A percentile compares a stretch with the other conserved stretches of the same genome.
Conservation (phyloP, 1,140 invertebrate genomes). For the Antheraea pernyi region DNA sequence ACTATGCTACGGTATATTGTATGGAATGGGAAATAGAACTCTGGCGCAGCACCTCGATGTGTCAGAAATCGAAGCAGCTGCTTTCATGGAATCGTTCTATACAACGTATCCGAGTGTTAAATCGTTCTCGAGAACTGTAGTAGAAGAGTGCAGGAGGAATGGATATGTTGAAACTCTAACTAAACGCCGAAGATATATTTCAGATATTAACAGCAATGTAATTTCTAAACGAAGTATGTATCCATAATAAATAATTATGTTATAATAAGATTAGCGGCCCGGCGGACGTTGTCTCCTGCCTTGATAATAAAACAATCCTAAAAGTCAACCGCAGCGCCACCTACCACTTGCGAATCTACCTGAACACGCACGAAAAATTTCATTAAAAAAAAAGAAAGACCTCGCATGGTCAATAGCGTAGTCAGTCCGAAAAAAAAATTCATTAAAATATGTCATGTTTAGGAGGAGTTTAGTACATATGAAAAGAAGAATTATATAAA, state of each 20-base stretch:
- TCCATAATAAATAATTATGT: neutral
- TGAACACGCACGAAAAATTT: no score
- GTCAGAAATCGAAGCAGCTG: conserved; percentile 88
- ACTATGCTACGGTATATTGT: conserved; percentile 98
- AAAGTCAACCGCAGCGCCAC: no score
- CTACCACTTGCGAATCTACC: no score
- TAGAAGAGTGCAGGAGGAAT: conserved; percentile 84
- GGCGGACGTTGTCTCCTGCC: no score
- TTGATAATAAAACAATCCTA: no score
- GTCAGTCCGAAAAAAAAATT: no score
- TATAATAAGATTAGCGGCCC: no score
- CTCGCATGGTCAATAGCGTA: no score
- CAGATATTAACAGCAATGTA: conserved; percentile 85
- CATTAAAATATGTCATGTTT: no score
- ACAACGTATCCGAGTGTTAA: conserved; percentile 88
- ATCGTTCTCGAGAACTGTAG: conserved; percentile 83
- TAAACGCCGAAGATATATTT: conserved; percentile 89
- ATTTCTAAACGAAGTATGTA: conserved; percentile 75
- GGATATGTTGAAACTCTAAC: conserved; percentile 93
- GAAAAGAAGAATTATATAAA: no score
- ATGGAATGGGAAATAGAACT: conserved; percentile 95
- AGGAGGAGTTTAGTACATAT: no score
- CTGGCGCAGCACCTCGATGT: conserved; percentile 91
- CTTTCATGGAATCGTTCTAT: conserved; percentile 92
- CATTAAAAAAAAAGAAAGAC: no score